phyloP scores from a whole-genome alignment of 2,797 vertebrate species.

The Crocidura indochinensis region DNA sequence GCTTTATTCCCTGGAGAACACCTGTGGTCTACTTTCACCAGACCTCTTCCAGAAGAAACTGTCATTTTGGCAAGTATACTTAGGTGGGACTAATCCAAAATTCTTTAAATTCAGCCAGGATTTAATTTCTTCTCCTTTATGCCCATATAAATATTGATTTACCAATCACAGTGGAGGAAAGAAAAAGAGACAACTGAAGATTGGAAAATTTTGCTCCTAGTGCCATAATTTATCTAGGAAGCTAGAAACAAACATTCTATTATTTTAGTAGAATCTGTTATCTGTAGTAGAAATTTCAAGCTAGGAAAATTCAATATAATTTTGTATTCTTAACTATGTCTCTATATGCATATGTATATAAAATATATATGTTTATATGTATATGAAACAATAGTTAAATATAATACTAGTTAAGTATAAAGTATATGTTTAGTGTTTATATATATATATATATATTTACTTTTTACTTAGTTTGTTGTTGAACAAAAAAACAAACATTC shows the following conservation, averaged over 20 bases:
- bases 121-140: neutral
- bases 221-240: constrained; percentile 54
- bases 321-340: too few relatives aligned
- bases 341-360: too few relatives aligned
- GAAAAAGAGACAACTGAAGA: neutral
- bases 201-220: constrained; percentile 13
- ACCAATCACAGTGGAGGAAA: neutral
- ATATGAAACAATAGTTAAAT: too few relatives aligned
- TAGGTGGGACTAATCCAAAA: neutral
- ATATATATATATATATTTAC: too few relatives aligned
- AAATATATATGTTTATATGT: too few relatives aligned
- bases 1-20: neutral
- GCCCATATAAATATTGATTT: neutral
- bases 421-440: too few relatives aligned
- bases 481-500: too few relatives aligned
- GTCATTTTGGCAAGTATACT: neutral
- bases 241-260: neutral
- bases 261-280: too few relatives aligned
- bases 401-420: too few relatives aligned
- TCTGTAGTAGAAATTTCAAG: too few relatives aligned
- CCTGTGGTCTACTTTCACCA: neutral
- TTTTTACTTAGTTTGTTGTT: too few relatives aligned
- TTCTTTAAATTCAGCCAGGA: neutral
- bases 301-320: too few relatives aligned
- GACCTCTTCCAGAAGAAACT: neutral